Evolutionary conservation across 2,888 invertebrate genomes (phyloP).

Genomic region (Spodoptera picta): DNA sequence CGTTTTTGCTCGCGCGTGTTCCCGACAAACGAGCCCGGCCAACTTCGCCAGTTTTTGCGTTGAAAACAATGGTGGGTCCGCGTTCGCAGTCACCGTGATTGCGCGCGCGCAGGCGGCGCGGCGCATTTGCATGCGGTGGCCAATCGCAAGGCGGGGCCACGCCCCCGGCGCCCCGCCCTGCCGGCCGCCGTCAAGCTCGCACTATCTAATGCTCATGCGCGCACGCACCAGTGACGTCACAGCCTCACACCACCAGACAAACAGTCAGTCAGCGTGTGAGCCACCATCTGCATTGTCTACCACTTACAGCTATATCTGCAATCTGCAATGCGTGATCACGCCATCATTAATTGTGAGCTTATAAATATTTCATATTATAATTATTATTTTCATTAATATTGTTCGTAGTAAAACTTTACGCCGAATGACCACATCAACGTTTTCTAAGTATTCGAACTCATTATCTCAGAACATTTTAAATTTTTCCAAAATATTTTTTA

Average conservation of each 20-base stretch:
- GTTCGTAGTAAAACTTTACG: no score
- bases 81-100: slow-evolving; percentile 66
- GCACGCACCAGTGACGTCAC: slow-evolving; percentile 12
- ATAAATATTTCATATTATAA: no score
- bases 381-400: no score
- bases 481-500: no score
- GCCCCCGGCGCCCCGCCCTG: slow-evolving; percentile 58
- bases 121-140: slow-evolving; percentile 82
- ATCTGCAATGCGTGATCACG: slow-evolving; percentile 4
- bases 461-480: background rate
- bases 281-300: background rate
- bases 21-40: slow-evolving; percentile 76
- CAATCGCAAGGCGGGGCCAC: slow-evolving; percentile 70
- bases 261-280: no score
- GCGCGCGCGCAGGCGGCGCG: slow-evolving; percentile 76
- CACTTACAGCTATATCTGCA: background rate
- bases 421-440: no score
- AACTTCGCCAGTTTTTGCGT: slow-evolving; percentile 68
- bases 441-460: background rate
- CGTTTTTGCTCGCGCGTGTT: slow-evolving; percentile 79
- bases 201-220: slow-evolving; percentile 56
- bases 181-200: slow-evolving; percentile 38
- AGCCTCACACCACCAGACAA: slow-evolving; percentile 2
- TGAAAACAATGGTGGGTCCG: slow-evolving; percentile 73
- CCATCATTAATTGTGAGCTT: background rate